Base-by-base conservation (phyloP, 1,140 invertebrate species). In the Drosophila repletoides region DNA sequence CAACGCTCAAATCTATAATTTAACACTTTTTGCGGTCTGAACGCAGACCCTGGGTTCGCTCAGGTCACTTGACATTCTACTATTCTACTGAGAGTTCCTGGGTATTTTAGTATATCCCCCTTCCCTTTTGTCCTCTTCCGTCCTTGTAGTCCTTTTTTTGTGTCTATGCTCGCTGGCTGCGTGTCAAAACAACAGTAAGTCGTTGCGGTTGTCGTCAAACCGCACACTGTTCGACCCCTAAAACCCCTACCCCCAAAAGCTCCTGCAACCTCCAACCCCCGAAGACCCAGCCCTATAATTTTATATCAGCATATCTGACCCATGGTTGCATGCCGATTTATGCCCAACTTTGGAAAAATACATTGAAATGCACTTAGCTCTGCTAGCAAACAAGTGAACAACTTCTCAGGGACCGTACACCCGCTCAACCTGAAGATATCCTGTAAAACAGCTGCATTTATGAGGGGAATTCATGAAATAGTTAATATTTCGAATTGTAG, bases 111-210 rank as follows among this genome's bases (percentile, higher is more conserved):
- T n/a, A n/a, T n/a, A n/a, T n/a, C n/a, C n/a, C n/a, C n/a, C n/a
- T n/a, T n/a, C n/a, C n/a, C n/a, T n/a, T 59, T 7, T n/a, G 22
- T 12, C 14, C 9, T 2, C 3, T 1, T 22, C 12, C 2, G 58
- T 51, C 36, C 36, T 53, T 61, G 55, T 59, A n/a, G n/a, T 14
- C 17, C 10, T 19, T 19, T n/a, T 43, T 4, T 17, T 36, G 10
- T 26, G 22, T 38, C 28, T 38, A 29, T 40, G 26, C 40, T 49
- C 60, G 71, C 55, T 88, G 74, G 72, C 84, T 88, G 84, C 84
- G 84, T 88, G 84, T 88, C 84, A 88, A 83, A 88, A 88, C 79
- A 88, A 72, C 75, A 79, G 51, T 76, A 81, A 81, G 69, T 76
- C 76, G 63, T 26, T 29, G 63, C 36, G 76, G 69, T 76, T 72